Base-by-base conservation (phyloP, 2,888 invertebrate genomes). In the Sminthurinus aureus region DNA sequence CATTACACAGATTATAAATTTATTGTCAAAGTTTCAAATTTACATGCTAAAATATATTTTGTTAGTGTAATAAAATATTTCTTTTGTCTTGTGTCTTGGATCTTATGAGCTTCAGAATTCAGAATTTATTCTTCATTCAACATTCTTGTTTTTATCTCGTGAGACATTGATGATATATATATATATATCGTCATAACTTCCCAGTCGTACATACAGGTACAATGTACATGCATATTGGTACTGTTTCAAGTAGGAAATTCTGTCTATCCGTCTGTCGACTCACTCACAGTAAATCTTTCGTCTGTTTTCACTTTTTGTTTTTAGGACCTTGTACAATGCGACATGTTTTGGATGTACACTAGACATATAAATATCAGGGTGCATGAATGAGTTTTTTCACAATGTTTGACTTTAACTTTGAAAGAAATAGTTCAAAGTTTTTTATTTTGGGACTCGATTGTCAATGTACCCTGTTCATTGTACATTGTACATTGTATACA, bases 241-340 rank as follows among this genome's bases (percentile, higher is more conserved):
- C 18, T 58, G 58, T 58, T 58, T 58, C 0, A 58, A 38, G 38
- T 38, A 6, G 13, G 58, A 58, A 58, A 58, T 58, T 58, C 15
- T 58, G 58, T 38, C 38, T 38, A 6, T 38, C 38, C 6, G 1
- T 38, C 6, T 4, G 38, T 58, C 15, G 13, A 18, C 58, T 58
- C 15, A 58, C 58, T 58, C 58, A 15, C 58, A 13, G 58, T 58
- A 58, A 58, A 58, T 58, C 58, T 58, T 18, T 58, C 58, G 18
- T 58, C 58, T 58, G 58, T 58, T 58, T 58, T 58, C 58, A 58
- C 58, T 58, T 58, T 58, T 58, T 58, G 58, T 58, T 58, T 58
- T 13, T 13, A 58, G 58, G 18, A 18, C 58, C 58, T 18, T 58
- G 13, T 58, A 15, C 58, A 58, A 58, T 58, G 38, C 6, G 38